These are phyloP conservation scores for Intellagama lesueurii DNA, from an alignment of 2,797 vertebrate genomes.

Conservation along the genomic window DNA sequence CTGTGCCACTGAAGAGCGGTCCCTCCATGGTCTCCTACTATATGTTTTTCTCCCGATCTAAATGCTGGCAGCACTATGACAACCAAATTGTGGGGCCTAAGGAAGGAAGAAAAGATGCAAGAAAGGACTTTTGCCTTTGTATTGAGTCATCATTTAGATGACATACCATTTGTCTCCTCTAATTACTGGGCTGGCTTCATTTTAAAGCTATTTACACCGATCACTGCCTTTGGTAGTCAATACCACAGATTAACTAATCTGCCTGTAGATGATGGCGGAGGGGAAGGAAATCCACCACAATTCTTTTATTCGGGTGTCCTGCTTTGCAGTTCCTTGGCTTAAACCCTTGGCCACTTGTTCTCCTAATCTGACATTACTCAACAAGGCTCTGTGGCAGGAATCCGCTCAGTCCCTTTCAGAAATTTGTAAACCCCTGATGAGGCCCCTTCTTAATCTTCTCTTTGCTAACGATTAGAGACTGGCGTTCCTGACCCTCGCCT, in stretches of 20 bases:
- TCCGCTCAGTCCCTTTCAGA: conserved; percentile 66
- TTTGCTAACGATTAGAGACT: conserved; percentile 55
- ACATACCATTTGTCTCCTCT: conserved; percentile 66
- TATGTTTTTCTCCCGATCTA: not conserved
- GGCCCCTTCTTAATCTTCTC: conserved; percentile 59
- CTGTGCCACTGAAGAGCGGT: too few relatives aligned
- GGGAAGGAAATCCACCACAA: conserved; percentile 43
- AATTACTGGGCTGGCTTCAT: conserved; percentile 71
- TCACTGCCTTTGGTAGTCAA: conserved; percentile 68
- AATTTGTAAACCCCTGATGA: conserved; percentile 55
- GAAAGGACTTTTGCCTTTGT: fast-evolving
- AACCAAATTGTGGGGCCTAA: not conserved
- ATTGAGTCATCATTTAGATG: conserved; percentile 48
- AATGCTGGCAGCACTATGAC: not conserved
- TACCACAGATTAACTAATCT: conserved; percentile 72
- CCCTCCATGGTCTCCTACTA: too few relatives aligned
- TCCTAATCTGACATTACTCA: conserved; percentile 66
- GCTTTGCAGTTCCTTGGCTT: conserved; percentile 56
- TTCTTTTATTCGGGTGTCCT: conserved; percentile 63
- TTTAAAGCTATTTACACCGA: conserved; percentile 68
- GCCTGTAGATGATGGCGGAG: conserved; percentile 24
- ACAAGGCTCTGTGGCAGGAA: conserved; percentile 51
- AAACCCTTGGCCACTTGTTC: conserved; percentile 63
- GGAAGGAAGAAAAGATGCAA: not conserved
- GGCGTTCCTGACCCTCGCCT: conserved; percentile 36